Base-by-base conservation (phyloP, 1,140 invertebrate genomes). In the Zophobas morio region DNA sequence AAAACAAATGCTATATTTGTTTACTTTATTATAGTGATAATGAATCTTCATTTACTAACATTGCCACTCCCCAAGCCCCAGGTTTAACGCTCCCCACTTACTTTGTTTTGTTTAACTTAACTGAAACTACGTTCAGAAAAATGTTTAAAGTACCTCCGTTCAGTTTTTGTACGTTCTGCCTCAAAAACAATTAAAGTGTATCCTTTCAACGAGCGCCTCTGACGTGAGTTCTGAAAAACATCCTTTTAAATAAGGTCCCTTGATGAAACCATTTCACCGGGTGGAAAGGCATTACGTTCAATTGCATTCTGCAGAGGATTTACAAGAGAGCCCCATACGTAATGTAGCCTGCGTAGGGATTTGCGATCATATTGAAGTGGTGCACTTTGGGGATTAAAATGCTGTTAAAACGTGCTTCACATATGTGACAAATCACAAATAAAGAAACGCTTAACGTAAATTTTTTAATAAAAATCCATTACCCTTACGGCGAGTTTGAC, bases 261-360 rank as follows among this genome's bases (percentile, higher is more conserved):
- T 70, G 56, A 70, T 76, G 51, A 76, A 76, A 70, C 63, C 63
- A 70, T 76, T 76, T 76, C 53, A 70, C 2, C 32, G 60, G 60
- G 73, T 54, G 47, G 57, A 60, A 76, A 66, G 40, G 75, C 75
- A 76, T 76, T 76, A 76, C 46, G 70, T 76, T 76, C 75, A 76
- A 76, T 76, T 76, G 75, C 63, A 54, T 56, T 70, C 47, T 46
- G 32, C 46, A 42, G 60, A 74, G 73, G 73, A 74, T 60, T 74
- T 74, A 40, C 35, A 74, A 42, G 72, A 35, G 72, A 35, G 72
- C 54, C 42, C 53, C 33, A 74, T 54, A 60, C 42, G 72, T 51
- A 74, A 74, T 47, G 73, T 46, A 40, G 39, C 34, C 37, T 34
- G 46, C 36, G 33, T 39, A 42, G 60, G 37, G 39, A 66, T 66